Conservation (phyloP, 2,113 vertebrate species). For the Falco punctatus region DNA sequence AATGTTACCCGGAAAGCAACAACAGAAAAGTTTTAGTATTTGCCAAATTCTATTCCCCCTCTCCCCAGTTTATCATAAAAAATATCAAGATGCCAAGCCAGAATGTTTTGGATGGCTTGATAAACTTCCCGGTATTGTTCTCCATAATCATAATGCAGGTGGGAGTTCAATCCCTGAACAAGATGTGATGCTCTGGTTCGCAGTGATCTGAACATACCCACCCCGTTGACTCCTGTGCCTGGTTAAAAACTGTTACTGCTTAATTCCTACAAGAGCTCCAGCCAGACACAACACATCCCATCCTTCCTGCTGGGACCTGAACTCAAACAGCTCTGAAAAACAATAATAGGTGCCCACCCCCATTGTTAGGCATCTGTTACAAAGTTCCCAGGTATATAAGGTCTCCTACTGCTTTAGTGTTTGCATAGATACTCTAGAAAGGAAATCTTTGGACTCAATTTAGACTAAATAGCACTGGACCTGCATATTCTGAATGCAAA, state of each 20-base stretch:
- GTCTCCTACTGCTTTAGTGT: neutral
- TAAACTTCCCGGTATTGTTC: conserved; percentile 12
- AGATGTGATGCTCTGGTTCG: neutral
- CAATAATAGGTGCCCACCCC: neutral
- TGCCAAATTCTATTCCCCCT: neutral
- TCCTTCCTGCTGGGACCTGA: neutral
- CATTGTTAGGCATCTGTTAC: neutral
- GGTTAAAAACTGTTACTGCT: neutral
- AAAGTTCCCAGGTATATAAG: neutral
- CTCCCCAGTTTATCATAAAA: neutral
- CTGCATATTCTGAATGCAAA: neutral
- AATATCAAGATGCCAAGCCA: neutral
- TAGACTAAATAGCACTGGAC: neutral
- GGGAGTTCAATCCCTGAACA: neutral
- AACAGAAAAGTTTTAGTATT: neutral
- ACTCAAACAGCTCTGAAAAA: neutral
- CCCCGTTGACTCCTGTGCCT: neutral
- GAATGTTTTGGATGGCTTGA: neutral
- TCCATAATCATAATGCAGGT: neutral
- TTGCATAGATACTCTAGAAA: neutral
- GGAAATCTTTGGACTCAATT: neutral
- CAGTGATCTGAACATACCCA: neutral
- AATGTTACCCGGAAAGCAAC: neutral
- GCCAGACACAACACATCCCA: neutral
- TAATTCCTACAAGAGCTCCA: neutral